Base-by-base conservation (phyloP, 2,113 vertebrate genomes). In the Phalacrocorax brasilianus region DNA sequence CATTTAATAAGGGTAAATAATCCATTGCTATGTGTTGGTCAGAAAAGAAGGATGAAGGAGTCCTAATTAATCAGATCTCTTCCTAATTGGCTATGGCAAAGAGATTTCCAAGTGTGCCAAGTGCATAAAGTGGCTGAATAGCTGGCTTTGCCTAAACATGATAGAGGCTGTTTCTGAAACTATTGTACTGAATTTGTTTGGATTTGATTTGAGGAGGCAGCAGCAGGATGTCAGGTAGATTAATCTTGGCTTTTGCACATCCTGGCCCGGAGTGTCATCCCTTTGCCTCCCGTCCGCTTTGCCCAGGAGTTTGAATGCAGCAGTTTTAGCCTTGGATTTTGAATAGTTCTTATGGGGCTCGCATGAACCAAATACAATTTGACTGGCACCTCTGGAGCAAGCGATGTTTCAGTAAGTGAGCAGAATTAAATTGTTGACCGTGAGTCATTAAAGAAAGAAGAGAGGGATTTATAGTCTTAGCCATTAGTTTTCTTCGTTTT, bases 41-140 rank as follows among this genome's bases (percentile, higher is more conserved):
- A 87, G 79, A 84, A 88, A 85, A 94, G 61, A 77, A 61, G 53
- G 70, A 77, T 61, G 89, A 56, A 90, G 66, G 89, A 85, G 73
- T 79, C 79, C 80, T 95, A 94, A 92, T 97, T 95, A 94, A 92
- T 95, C 86, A 93, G 83, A 95, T 91, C 74, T 79, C 53, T 79
- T 82, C 89, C 84, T 93, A 97, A 95, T 59, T 95, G 89, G 77
- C 84, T 78, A 33, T 73, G 94, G 70, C 89, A 85, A 72, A 85
- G 82, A 71, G n/a, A 90, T 91, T 75, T 78, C 92, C 70, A 40
- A 49, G 47, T 0, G 2, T 88, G 85, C 93, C 92, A 91, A 94
- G 65, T 67, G 55, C 67, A 27, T 42, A 1, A 74, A 55, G 75
- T 32, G 58, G 35, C 65, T 0, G 26, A 84, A 52, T 86, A 20